A percentile compares a stretch with the other conserved stretches of the same genome.
Conservation (phyloP, 1,140 invertebrate genomes). For the Trichonephila inaurata region DNA sequence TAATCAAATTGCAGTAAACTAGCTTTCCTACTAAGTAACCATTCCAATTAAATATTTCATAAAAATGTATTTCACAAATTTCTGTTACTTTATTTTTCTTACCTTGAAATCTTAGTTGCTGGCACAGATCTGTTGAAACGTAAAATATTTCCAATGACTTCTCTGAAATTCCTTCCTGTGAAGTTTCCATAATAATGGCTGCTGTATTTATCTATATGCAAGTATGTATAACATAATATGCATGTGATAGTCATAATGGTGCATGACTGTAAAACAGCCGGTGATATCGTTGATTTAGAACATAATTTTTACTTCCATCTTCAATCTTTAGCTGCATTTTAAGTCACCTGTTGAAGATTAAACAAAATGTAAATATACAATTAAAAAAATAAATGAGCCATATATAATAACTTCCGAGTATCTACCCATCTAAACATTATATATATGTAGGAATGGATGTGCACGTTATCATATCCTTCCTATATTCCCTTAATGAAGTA, state of each 20-base stretch:
- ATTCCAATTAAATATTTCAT: too few relatives aligned
- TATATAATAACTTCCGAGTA: too few relatives aligned
- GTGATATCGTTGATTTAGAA: neutral
- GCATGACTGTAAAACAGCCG: neutral
- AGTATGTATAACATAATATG: neutral
- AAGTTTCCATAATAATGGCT: neutral
- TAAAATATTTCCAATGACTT: neutral
- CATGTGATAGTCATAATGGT: neutral
- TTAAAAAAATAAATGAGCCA: neutral
- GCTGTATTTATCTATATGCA: neutral
- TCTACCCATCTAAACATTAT: too few relatives aligned
- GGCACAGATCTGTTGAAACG: neutral
- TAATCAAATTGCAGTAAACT: too few relatives aligned
- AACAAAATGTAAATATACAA: neutral
- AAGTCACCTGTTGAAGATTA: neutral
- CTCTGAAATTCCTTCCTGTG: neutral
- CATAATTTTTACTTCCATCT: neutral
- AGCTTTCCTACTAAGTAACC: too few relatives aligned
- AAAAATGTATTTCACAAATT: too few relatives aligned
- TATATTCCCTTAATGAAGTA: too few relatives aligned
- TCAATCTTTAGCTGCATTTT: neutral
- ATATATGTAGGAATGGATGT: too few relatives aligned
- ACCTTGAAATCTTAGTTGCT: neutral
- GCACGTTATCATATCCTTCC: too few relatives aligned
- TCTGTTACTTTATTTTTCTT: neutral